These are phyloP conservation scores for Lochmaea crataegi DNA, from an alignment of 2,888 invertebrate genomes.

Conservation along the genomic window DNA sequence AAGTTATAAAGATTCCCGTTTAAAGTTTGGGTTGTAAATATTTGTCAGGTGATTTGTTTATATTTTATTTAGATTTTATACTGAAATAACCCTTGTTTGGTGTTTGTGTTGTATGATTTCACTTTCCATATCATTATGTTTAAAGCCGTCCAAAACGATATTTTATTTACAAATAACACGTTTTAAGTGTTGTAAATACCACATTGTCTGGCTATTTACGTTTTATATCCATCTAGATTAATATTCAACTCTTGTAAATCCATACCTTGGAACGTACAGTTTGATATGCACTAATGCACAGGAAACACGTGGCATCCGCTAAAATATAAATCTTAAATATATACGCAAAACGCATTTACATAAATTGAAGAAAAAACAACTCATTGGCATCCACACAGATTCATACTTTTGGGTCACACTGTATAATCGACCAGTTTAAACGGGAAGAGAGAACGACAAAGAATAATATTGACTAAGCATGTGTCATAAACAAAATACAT, in stretches of 20 bases:
- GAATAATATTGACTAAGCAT: constrained; percentile 16
- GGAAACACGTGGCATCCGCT: constrained; percentile 14
- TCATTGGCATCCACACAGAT: no score
- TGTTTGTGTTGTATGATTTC: no score
- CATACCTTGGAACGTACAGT: constrained; percentile 3
- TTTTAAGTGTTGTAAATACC: background rate
- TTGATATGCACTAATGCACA: constrained; percentile 13
- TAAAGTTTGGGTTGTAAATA: no score
- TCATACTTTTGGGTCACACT: no score
- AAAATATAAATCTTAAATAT: background rate
- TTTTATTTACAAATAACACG: background rate
- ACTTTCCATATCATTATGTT: no score
- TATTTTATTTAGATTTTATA: no score
- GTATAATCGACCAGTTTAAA: background rate
- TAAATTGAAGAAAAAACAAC: background rate
- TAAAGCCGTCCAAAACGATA: no score
- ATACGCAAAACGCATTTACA: background rate
- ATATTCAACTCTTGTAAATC: constrained; percentile 8
- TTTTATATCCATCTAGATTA: constrained; percentile 4
- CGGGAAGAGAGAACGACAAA: constrained; percentile 13
- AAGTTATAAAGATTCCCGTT: no score
- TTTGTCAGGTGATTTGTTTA: no score
- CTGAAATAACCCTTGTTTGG: no score
- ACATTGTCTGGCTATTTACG: constrained; percentile 10
- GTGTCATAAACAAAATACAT: constrained; percentile 6